Percentiles rank a stretch among this genome's conserved stretches.
phyloP scores from a whole-genome alignment of 2,888 invertebrate genomes.

The Flexamia atlantica region DNA sequence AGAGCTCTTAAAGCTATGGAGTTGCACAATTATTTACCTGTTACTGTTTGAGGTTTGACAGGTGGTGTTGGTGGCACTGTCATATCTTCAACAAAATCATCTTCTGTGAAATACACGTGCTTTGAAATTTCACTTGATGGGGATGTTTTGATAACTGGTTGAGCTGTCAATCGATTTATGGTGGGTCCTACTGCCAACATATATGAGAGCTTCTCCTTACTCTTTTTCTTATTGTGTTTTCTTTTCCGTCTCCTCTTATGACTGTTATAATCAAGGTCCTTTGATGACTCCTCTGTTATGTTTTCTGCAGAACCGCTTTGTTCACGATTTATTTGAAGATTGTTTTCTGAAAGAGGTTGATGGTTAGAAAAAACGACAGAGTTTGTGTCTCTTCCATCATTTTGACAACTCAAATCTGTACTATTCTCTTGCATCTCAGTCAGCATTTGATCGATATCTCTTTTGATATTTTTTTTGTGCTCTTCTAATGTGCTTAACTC shows the following conservation, averaged over 20 bases:
- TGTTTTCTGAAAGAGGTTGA: neutral
- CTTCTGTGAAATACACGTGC: constrained; percentile 49
- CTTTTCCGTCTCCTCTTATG: constrained; percentile 24
- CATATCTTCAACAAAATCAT: constrained; percentile 32
- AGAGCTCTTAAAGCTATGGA: neutral
- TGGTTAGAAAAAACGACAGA: neutral
- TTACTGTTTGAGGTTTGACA: neutral
- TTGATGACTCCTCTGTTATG: neutral
- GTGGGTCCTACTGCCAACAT: constrained; percentile 27
- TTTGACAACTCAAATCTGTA: neutral
- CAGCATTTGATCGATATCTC: neutral
- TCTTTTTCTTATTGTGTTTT: constrained; percentile 51
- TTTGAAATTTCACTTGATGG: neutral
- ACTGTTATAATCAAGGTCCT: neutral
- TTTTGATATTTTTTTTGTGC: neutral
- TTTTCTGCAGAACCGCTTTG: neutral
- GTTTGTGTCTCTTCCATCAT: neutral
- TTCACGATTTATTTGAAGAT: neutral
- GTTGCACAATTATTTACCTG: neutral
- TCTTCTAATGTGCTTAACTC: neutral
- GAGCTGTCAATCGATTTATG: neutral
- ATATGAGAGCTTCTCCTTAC: neutral
- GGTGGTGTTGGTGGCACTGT: neutral
- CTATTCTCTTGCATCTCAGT: neutral
- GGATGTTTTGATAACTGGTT: neutral